phyloP scores from a whole-genome alignment of 2,113 vertebrate species.

The Bos indicus region DNA sequence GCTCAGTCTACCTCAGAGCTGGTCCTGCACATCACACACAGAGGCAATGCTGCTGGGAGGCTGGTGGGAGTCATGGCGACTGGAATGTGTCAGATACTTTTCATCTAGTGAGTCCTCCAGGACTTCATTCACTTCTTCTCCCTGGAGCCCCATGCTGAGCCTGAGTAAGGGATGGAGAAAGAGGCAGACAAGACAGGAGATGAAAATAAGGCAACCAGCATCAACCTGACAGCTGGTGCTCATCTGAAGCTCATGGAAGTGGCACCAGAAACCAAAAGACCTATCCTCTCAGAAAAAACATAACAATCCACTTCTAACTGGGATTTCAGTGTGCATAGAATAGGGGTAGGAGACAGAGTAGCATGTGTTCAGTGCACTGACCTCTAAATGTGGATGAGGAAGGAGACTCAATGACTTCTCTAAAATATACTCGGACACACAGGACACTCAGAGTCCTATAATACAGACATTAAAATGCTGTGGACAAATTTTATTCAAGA shows the following conservation, averaged over 20 bases:
- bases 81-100: conserved; percentile 79
- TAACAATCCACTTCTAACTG: not conserved
- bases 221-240: not conserved
- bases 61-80: conserved; percentile 80
- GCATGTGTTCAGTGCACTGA: not conserved
- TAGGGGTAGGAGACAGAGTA: not conserved
- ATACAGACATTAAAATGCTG: not conserved
- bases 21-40: conserved; percentile 81
- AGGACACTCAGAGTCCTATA: not conserved
- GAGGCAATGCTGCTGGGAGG: conserved; percentile 84
- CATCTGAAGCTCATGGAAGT: not conserved
- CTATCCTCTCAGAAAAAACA: not conserved
- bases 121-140: conserved; percentile 86
- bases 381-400: not conserved
- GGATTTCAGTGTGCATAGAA: not conserved
- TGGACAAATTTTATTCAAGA: not conserved
- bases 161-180: conserved; percentile 53
- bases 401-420: not conserved
- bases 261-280: not conserved
- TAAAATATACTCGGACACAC: not conserved
- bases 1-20: conserved; percentile 78
- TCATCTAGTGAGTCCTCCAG: conserved; percentile 85
- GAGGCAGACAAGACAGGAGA: not conserved
- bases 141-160: conserved; percentile 85
- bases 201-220: not conserved